Conservation (phyloP, 2,797 vertebrate genomes). For the Moxostoma hubbsi region DNA sequence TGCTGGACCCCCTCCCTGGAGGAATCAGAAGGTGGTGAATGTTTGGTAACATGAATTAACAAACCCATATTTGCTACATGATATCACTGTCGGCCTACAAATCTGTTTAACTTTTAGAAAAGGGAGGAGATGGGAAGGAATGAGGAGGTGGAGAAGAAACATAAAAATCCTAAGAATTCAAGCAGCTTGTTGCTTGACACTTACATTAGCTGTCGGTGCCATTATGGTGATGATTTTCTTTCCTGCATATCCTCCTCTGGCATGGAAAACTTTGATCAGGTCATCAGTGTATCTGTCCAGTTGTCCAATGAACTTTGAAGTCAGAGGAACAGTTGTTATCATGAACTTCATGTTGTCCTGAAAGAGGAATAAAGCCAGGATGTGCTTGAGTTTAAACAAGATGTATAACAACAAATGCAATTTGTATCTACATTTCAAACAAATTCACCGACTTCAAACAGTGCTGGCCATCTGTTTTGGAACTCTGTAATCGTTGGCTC, state of each 20-base stretch:
- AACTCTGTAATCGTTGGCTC: too few species aligned
- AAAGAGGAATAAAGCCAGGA: not conserved
- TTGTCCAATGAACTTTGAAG: not conserved
- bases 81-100: too few species aligned
- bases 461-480: too few species aligned
- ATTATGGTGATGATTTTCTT: not conserved
- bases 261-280: not conserved
- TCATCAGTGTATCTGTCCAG: constrained; percentile 5
- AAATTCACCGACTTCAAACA: not conserved
- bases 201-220: constrained; percentile 1
- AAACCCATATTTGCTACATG: too few species aligned
- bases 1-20: too few species aligned
- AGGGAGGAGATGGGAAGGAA: not conserved
- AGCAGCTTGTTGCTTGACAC: not conserved
- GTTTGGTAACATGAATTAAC: not conserved
- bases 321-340: constrained; percentile 2
- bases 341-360: constrained; percentile 8
- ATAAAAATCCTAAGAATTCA: not conserved
- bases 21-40: not conserved
- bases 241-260: not conserved
- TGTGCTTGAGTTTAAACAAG: not conserved
- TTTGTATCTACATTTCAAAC: not conserved
- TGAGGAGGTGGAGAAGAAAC: not conserved
- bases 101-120: too few species aligned
- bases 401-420: not conserved